Evolutionary conservation across 2,113 vertebrate species (phyloP).

Genomic region (Trichechus manatus): DNA sequence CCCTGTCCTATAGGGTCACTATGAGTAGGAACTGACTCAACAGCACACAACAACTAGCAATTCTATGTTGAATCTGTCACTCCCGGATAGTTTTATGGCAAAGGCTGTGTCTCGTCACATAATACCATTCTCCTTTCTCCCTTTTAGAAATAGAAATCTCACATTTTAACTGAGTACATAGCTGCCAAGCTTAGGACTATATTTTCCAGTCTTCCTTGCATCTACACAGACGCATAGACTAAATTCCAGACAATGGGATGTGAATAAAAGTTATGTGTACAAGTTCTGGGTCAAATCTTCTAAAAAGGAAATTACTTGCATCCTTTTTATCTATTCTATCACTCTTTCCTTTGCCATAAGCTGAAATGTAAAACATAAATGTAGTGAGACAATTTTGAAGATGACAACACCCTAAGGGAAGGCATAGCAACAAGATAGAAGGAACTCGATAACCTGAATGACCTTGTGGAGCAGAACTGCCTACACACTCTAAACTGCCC

Average conservation of each 20-base stretch:
- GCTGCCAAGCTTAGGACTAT: background rate
- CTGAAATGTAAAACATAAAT: background rate
- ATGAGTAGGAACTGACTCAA: background rate
- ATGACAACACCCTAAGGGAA: background rate
- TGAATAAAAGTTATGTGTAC: background rate
- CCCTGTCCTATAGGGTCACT: background rate
- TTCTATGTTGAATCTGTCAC: background rate
- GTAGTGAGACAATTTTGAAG: background rate
- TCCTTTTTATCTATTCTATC: background rate
- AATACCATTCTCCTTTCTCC: background rate
- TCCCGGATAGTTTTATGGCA: background rate
- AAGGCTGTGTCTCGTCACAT: background rate
- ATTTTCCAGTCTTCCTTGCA: background rate
- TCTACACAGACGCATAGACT: background rate
- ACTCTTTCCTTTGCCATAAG: background rate
- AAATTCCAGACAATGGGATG: background rate
- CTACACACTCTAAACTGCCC: background rate
- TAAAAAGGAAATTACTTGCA: background rate
- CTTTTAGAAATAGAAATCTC: slow-evolving; percentile 10
- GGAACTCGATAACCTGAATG: background rate
- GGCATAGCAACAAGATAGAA: background rate
- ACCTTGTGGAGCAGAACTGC: background rate
- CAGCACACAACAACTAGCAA: background rate
- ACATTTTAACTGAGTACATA: background rate
- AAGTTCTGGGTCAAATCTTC: background rate